Conservation (phyloP, 2,113 vertebrate species). For the Leptocoma aspasia region DNA sequence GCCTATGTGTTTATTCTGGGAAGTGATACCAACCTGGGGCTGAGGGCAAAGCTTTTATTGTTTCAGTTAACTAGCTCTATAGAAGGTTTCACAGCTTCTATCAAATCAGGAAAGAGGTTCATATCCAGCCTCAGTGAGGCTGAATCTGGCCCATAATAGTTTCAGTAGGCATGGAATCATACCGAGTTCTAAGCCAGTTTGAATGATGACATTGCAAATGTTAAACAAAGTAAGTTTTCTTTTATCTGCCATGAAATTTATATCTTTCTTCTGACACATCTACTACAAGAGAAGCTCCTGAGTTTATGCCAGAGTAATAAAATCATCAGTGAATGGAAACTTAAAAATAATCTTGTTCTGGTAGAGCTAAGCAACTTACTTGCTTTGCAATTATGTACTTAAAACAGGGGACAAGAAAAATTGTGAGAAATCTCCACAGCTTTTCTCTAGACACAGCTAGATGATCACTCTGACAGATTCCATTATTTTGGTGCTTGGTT, state of each 20-base stretch:
- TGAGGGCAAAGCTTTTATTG: neutral
- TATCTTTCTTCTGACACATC: neutral
- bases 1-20: neutral
- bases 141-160: neutral
- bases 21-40: neutral
- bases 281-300: neutral
- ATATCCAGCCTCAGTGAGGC: neutral
- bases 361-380: neutral
- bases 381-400: slow-evolving; percentile 38
- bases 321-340: neutral
- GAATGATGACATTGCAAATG: neutral
- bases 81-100: neutral
- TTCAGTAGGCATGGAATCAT: neutral
- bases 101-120: neutral
- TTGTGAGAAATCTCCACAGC: neutral
- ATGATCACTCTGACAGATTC: neutral
- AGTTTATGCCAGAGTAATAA: neutral
- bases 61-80: neutral
- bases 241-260: neutral
- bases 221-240: neutral
- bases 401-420: neutral
- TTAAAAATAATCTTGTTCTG: neutral
- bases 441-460: neutral
- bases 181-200: neutral
- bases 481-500: slow-evolving; percentile 26